These are phyloP conservation scores for Tinamus major DNA, from an alignment of 2,797 vertebrate species.

Conservation along the genomic window DNA sequence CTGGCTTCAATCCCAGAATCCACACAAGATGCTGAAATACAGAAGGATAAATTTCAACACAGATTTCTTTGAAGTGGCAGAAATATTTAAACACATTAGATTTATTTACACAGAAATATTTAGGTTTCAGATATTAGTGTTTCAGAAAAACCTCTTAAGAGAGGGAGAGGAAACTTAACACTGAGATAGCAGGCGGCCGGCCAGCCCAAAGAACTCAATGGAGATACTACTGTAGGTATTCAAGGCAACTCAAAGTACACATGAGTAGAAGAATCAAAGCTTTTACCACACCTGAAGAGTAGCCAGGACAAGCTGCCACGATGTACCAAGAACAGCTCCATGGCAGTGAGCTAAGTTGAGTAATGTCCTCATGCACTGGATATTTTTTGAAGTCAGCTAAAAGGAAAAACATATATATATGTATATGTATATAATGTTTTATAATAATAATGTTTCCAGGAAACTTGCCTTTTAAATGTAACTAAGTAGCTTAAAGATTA, in stretches of 20 bases:
- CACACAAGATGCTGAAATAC: slow-evolving; percentile 94
- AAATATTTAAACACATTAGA: neutral
- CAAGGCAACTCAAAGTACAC: neutral
- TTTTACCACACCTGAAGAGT: slow-evolving; percentile 91
- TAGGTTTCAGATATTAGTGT: neutral
- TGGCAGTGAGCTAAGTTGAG: slow-evolving; percentile 97
- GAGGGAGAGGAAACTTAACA: neutral
- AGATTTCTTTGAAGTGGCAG: neutral
- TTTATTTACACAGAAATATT: neutral
- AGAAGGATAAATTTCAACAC: neutral
- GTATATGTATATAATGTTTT: neutral
- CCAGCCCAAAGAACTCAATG: neutral
- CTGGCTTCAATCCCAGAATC: slow-evolving; percentile 98
- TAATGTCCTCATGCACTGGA: slow-evolving; percentile 98
- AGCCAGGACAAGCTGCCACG: slow-evolving; percentile 97
- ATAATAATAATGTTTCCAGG: neutral
- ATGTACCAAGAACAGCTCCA: slow-evolving; percentile 93
- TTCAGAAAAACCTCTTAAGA: neutral
- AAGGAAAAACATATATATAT: neutral
- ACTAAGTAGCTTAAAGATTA: neutral
- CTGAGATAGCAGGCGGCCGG: neutral
- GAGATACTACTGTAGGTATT: neutral
- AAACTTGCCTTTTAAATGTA: neutral
- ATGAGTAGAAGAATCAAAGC: neutral
- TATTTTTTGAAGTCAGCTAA: slow-evolving; percentile 97